Percentiles rank a stretch among this genome's conserved stretches.
Evolutionary conservation across 1,140 invertebrate species (phyloP).

Genomic region (Danaus melanippus): DNA sequence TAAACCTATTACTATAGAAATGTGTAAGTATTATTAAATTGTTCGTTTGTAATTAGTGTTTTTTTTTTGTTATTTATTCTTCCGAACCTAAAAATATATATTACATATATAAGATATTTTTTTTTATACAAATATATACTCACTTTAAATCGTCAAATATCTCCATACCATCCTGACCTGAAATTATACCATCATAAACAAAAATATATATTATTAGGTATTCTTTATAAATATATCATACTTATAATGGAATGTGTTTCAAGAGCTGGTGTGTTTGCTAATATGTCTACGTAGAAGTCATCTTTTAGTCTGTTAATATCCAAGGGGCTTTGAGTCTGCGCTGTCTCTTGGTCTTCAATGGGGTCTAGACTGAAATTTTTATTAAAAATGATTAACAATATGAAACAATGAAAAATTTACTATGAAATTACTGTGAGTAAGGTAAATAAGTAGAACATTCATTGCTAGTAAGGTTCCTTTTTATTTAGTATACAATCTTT

Average conservation of each 20-base stretch:
- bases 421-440: too few species aligned
- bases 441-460: too few species aligned
- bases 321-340: slow-evolving; percentile 11
- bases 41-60: too few species aligned
- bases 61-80: too few species aligned
- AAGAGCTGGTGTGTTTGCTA: slow-evolving; percentile 42
- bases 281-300: slow-evolving; percentile 50
- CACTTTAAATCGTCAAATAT: slow-evolving; percentile 38
- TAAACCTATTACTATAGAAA: too few species aligned
- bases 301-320: slow-evolving; percentile 51
- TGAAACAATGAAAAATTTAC: too few species aligned
- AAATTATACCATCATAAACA: not conserved
- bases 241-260: slow-evolving; percentile 45
- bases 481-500: too few species aligned
- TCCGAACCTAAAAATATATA: too few species aligned
- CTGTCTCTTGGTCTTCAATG: slow-evolving; percentile 38
- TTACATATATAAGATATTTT: too few species aligned
- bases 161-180: slow-evolving; percentile 30
- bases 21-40: too few species aligned
- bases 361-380: slow-evolving; percentile 39
- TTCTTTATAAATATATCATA: slow-evolving; percentile 21
- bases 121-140: slow-evolving; percentile 14
- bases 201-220: not conserved
- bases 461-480: too few species aligned
- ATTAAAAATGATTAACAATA: not conserved